Base-by-base conservation (phyloP, 2,113 vertebrate genomes). In the Alouatta palliata region DNA sequence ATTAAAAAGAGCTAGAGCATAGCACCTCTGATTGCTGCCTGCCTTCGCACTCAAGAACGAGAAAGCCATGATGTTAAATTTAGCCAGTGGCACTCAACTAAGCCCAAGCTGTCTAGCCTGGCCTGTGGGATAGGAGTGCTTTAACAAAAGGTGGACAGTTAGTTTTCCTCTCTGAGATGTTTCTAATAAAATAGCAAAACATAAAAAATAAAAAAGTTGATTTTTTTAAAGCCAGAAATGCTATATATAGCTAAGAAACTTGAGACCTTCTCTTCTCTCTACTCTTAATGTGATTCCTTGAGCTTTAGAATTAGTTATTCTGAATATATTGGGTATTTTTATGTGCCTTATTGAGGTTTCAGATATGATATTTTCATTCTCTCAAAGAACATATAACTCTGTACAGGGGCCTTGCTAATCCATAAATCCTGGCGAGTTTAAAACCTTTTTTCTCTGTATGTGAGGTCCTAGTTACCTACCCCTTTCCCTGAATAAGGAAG, bases 1-100 rank as follows among this genome's bases (percentile, higher is more conserved):
- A 98, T 98, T 98, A 98, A 94, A 97, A 95, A 19, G 80, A 98
- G 37, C 6, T 40, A 12, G 98, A 98, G 97, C 97, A 96, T 95
- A 4, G 97, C 97, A 97, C 96, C 81, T 95, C 95, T 21, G 14
- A 97, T 92, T 73, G 68, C 85, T 95, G 64, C 95, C 98, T 61
- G 76, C 96, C 92, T 96, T 97, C 49, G 20, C 37, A 5, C 96
- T 97, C 71, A 37, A 95, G 95, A 97, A 87, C 97, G 88, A 98
- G 97, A 98, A 97, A 98, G 96, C 83, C 77, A 43, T 75, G 75
- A 95, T 94, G 98, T 98, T 98, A 97, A 95, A 82, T 19, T 52
- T 52, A 94, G 97, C 95, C 80, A 52, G 66, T 95, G 93, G 96
- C 95, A 77, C n/a, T 64, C 58, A 87, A 23, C 45, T 90, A 92